Evolutionary conservation across 2,797 vertebrate genomes (phyloP).

Genomic region (Spinibarbus caldwelli): DNA sequence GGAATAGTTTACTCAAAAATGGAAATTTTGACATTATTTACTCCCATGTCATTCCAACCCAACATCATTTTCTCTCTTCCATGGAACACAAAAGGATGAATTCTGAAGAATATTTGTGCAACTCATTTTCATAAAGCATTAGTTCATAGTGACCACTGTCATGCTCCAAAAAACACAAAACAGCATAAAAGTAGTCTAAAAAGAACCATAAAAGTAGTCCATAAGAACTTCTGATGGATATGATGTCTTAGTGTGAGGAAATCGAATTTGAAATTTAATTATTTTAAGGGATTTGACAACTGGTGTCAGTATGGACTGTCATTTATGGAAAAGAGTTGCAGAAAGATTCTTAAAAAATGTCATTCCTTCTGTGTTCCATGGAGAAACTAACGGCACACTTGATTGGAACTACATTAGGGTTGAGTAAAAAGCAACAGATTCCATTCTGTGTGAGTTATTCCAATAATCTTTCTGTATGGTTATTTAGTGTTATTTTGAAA

Average conservation of each 20-base stretch:
- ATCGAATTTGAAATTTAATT: too few relatives aligned
- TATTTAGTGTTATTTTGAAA: not conserved
- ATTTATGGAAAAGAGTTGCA: not conserved
- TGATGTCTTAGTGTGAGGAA: too few relatives aligned
- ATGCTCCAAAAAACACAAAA: too few relatives aligned
- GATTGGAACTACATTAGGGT: not conserved
- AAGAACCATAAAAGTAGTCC: too few relatives aligned
- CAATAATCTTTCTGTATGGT: not conserved
- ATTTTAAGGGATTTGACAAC: too few relatives aligned
- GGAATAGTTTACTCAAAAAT: not conserved
- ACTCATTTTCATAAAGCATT: too few relatives aligned
- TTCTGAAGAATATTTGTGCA: constrained; percentile 11
- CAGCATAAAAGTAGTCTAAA: too few relatives aligned
- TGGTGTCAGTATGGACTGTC: not conserved
- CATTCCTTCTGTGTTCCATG: not conserved
- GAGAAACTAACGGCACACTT: not conserved
- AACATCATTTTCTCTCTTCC: not conserved
- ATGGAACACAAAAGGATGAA: not conserved
- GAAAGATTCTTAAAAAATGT: not conserved
- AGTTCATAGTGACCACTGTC: too few relatives aligned
- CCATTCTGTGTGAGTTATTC: not conserved
- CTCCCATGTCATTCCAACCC: not conserved
- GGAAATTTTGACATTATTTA: not conserved
- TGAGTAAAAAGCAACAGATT: not conserved
- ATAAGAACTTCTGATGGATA: too few relatives aligned